These are phyloP conservation scores for Notolabrus celidotus DNA, from an alignment of 2,797 vertebrate species.

Conservation along the genomic window DNA sequence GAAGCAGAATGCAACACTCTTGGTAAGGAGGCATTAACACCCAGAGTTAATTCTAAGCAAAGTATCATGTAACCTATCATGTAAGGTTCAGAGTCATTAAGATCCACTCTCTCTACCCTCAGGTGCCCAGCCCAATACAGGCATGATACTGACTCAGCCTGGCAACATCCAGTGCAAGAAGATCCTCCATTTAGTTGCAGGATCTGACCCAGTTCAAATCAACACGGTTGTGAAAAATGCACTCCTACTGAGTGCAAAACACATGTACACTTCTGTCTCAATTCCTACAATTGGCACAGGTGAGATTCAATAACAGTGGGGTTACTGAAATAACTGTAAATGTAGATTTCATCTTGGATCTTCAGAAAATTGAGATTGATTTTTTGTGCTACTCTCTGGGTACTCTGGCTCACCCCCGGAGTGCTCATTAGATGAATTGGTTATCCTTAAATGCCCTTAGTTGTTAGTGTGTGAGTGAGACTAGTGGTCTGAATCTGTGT, in stretches of 20 bases:
- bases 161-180: constrained; percentile 83
- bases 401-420: not conserved
- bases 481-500: no score
- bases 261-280: constrained; percentile 72
- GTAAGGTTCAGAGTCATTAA: constrained; percentile 12
- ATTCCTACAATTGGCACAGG: constrained; percentile 85
- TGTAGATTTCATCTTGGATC: no score
- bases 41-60: not conserved
- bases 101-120: constrained; percentile 4
- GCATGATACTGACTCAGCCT: constrained; percentile 78
- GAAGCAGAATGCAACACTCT: constrained; percentile 70
- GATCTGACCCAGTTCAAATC: constrained; percentile 54
- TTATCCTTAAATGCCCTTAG: no score
- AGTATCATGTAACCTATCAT: not conserved
- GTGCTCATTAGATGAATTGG: no score
- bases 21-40: constrained; percentile 59
- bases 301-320: constrained; percentile 40
- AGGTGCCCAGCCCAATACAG: constrained; percentile 68
- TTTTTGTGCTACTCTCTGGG: no score
- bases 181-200: constrained; percentile 80
- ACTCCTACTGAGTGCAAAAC: constrained; percentile 64
- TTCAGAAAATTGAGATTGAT: no score
- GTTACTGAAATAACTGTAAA: no score
- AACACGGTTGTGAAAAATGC: constrained; percentile 53
- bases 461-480: no score